These are phyloP conservation scores for Aphelocoma coerulescens DNA, from an alignment of 2,113 vertebrate genomes.

Conservation along the genomic window DNA sequence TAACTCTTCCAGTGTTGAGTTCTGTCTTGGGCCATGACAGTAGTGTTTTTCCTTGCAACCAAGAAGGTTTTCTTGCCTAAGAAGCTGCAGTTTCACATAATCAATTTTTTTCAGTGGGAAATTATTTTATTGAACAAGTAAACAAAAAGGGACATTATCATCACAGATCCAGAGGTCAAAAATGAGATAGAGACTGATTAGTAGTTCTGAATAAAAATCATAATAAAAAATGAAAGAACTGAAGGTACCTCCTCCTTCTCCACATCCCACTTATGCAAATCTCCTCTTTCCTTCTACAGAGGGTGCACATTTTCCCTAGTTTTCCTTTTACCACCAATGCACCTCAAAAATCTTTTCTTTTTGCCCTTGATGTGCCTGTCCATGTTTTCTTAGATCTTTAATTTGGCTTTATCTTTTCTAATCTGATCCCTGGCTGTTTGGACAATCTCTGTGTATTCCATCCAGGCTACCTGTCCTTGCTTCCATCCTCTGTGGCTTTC, in stretches of 20 bases:
- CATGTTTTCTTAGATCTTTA: not conserved
- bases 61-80: not conserved
- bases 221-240: not conserved
- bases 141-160: not conserved
- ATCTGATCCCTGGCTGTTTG: not conserved
- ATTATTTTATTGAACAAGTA: not conserved
- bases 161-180: not conserved
- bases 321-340: not conserved
- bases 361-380: no score
- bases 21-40: not conserved
- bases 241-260: not conserved
- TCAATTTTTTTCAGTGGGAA: not conserved
- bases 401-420: not conserved
- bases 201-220: not conserved
- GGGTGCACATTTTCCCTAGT: not conserved
- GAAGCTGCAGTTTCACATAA: not conserved
- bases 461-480: no score
- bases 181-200: not conserved
- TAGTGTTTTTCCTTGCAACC: not conserved
- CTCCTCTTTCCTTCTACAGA: not conserved
- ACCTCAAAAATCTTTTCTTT: accelerated
- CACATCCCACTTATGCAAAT: not conserved
- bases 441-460: not conserved
- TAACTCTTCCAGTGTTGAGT: not conserved
- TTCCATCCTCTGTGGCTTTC: accelerated